Base-by-base conservation (phyloP, 2,888 invertebrate species). In the Hydroisotoma schaefferi region DNA sequence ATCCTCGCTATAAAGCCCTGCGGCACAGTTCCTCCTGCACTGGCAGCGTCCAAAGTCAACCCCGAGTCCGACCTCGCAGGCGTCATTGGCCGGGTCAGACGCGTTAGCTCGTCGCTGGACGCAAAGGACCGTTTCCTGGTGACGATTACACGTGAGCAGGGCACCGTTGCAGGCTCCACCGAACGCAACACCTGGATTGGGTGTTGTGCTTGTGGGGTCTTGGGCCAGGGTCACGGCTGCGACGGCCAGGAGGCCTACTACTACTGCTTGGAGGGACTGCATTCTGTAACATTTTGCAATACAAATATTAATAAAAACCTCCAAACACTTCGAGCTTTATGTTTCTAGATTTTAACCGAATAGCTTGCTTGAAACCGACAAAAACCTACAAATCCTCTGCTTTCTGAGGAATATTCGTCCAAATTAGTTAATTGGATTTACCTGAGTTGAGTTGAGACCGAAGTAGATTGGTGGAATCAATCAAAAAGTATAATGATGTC, bases 71-170 rank as follows among this genome's bases (percentile, higher is more conserved):
- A 25, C 25, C 28, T 27, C 28, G 28, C 49, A 49, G n/a, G 20
- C 18, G 3, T 49, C 49, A 4, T n/a, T n/a, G 6, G 23, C 49
- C 18, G 28, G 28, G 18, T 27, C 28, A 3, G 49, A 27, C 49
- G 26, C 28, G 20, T 49, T 49, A 4, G 28, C 22, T 2, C 4
- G 3, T 3, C 49, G 49, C 8, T 27, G 2, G 28, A 49, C 28
- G 49, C 49, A 49, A 4, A 49, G 28, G 15, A 49, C 49, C 6
- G 49, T 49, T n/a, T 49, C 49, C 6, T n/a, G 23, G 49, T 49
- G 23, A 4, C 49, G 26, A 22, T 49, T 49, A n/a, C 49, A 49
- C n/a, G 4, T 4, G 22, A 27, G 49, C 2, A 49, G 18, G 26
- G 28, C 15, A 12, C 49, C 49, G 49, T 49, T 49, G 49, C 49